phyloP scores from a whole-genome alignment of 2,797 vertebrate genomes.

The Fistularia commersonii region DNA sequence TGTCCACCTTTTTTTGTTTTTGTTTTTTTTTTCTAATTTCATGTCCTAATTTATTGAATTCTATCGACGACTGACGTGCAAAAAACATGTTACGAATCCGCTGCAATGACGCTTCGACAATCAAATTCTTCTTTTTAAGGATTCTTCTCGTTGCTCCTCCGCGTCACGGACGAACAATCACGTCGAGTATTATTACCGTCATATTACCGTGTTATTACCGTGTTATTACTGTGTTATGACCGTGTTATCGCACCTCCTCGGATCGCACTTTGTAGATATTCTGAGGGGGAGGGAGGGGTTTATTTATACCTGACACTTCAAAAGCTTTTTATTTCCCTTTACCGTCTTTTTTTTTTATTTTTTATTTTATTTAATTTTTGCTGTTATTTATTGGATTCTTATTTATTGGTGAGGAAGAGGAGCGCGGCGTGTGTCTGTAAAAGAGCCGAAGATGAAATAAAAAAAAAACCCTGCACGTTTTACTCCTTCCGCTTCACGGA shows the following conservation, averaged over 20 bases:
- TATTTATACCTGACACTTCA: constrained; percentile 63
- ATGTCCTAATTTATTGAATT: constrained; percentile 50
- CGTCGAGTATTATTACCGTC: constrained; percentile 22
- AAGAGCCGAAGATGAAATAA: constrained; percentile 89
- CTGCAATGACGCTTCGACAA: constrained; percentile 88
- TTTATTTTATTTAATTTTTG: constrained; percentile 80
- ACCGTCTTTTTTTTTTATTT: constrained; percentile 51
- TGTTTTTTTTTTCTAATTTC: constrained; percentile 23
- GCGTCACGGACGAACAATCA: constrained; percentile 30
- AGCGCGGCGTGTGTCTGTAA: constrained; percentile 80
- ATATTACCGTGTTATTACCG: constrained; percentile 31
- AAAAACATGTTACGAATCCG: constrained; percentile 68
- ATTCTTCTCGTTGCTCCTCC: constrained; percentile 24
- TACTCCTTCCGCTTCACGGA: constrained; percentile 71
- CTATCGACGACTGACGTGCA: constrained; percentile 54
- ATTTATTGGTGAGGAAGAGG: constrained; percentile 79
- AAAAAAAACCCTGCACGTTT: constrained; percentile 95
- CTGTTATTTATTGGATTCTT: constrained; percentile 26
- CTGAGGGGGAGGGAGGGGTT: constrained; percentile 59
- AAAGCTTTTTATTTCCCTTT: constrained; percentile 6
- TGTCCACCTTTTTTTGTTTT: constrained; percentile 6
- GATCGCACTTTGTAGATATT: constrained; percentile 82
- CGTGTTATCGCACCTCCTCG: constrained; percentile 54
- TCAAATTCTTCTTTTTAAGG: constrained; percentile 67
- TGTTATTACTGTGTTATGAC: not conserved